Base-by-base conservation (phyloP, 2,113 vertebrate species). In the Tympanuchus pallidicinctus region DNA sequence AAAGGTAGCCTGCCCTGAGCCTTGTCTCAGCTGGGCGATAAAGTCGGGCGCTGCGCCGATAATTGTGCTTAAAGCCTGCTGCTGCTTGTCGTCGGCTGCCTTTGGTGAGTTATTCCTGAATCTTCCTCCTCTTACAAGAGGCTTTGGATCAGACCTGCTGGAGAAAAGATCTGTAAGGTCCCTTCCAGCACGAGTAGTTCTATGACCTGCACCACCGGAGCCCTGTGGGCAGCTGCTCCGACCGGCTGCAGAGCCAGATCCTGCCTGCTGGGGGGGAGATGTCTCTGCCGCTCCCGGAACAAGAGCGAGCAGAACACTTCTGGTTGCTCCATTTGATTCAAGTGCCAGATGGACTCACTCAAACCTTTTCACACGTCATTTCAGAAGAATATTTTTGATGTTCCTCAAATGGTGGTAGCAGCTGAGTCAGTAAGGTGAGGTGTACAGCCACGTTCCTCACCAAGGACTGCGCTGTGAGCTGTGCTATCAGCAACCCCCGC, bases 361-460 rank as follows among this genome's bases (percentile, higher is more conserved):
- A 21, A 38, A 14, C 6, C 2, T 3, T 4, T 75, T 2, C 14
- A 1, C 3, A 2, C 0, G 0, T 20, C 4, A 8, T 16, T 57
- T 38, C 3, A 54, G 6, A 21, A 11, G 14, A 32, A 7, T 42
- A 0, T 38, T 83, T 47, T 18, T 6, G 0, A 0, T 11, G 15
- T 27, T 38, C 4, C 7, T 45, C 13, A 38, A 11, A 3, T 0
- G 0, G 8, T 5, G 22, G 7, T 15, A 45, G 32, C 30, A 20
- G 42, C 63, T 1, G 0, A 3, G 18, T 20, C 40, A 48, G 54
- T 7, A 9, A 0, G 0, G 5, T 3, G 13, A 16, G 0, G 7
- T 34, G 57, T 47, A 9, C 63, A 38, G 13, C 0, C 17, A 5
- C 13, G 2, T 5, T 56, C 10, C 5, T 28, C 17, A 1, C n/a